These are phyloP conservation scores for Lepus americanus DNA, from an alignment of 2,113 vertebrate species.

Conservation along the genomic window DNA sequence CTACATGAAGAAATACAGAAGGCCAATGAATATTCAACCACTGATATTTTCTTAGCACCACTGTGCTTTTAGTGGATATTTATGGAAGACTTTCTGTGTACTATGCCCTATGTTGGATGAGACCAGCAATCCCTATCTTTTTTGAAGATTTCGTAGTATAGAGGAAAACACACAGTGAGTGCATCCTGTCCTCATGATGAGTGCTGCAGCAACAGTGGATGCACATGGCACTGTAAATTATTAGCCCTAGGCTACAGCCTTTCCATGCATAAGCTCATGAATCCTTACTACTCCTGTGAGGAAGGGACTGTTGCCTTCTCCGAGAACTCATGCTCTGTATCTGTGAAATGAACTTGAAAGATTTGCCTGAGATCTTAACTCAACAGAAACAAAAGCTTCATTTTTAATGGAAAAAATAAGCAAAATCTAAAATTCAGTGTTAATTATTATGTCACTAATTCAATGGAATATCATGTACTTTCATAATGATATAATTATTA, in stretches of 20 bases:
- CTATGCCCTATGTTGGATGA: background rate
- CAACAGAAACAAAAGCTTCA: conserved; percentile 5
- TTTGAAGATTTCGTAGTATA: background rate
- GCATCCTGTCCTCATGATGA: background rate
- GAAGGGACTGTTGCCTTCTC: background rate
- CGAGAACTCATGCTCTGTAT: background rate
- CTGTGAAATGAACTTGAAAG: background rate
- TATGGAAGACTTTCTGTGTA: background rate
- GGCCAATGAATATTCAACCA: background rate
- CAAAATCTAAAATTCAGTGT: background rate
- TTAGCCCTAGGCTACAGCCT: background rate
- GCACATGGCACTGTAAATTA: background rate
- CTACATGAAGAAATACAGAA: background rate
- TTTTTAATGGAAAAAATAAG: conserved; percentile 39
- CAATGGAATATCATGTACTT: background rate
- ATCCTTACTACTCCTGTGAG: background rate
- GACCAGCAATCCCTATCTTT: background rate
- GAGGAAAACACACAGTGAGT: background rate
- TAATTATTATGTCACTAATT: conserved; percentile 8
- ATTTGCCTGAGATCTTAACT: background rate
- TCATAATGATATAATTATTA: background rate
- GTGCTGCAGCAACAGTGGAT: background rate
- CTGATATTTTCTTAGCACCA: background rate
- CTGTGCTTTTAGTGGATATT: background rate
- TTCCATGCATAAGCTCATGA: background rate